Percentiles rank a stretch among this genome's conserved stretches.
Evolutionary conservation across 1,140 invertebrate genomes (phyloP).

Genomic region (Neocloeon triangulifer): DNA sequence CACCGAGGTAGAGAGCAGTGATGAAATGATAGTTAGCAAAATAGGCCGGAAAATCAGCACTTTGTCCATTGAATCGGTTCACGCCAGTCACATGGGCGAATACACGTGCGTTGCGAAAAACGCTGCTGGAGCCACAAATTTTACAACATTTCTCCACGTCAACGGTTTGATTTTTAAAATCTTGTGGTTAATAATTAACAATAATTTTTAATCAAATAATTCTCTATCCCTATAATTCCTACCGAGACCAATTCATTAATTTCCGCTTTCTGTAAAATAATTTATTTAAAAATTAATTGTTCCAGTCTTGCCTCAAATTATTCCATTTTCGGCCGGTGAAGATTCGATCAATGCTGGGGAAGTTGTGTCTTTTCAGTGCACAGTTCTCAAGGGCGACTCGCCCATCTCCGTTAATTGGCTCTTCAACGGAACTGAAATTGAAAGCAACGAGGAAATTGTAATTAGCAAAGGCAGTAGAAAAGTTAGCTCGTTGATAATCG

Average conservation of each 20-base stretch:
- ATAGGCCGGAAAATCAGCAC: conserved; percentile 5
- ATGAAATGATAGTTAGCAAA: conserved; percentile 25
- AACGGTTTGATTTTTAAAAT: conserved; percentile 9
- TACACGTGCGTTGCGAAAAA: conserved; percentile 10
- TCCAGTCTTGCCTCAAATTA: conserved; percentile 23
- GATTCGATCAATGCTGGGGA: conserved; percentile 48
- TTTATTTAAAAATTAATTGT: conserved; percentile 10
- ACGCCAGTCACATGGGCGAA: conserved; percentile 5
- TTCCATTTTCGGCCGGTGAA: conserved; percentile 29
- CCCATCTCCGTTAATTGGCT: conserved; percentile 43
- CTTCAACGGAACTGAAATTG: conserved; percentile 21
- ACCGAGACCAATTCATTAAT: conserved; percentile 25
- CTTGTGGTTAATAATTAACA: too few relatives aligned
- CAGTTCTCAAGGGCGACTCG: conserved; percentile 41
- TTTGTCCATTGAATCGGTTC: conserved; percentile 3
- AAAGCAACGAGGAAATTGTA: too few relatives aligned
- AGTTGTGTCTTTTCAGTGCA: conserved; percentile 39
- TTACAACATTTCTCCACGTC: conserved; percentile 8
- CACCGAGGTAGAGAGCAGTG: too few relatives aligned
- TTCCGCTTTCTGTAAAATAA: conserved; percentile 31
- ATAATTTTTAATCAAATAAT: too few relatives aligned
- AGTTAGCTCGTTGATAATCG: conserved; percentile 11
- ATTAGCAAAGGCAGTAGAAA: conserved; percentile 10
- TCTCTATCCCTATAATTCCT: conserved; percentile 30
- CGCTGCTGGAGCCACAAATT: conserved; percentile 7